Conservation (phyloP, 2,888 invertebrate species). For the Sinelater perroti region DNA sequence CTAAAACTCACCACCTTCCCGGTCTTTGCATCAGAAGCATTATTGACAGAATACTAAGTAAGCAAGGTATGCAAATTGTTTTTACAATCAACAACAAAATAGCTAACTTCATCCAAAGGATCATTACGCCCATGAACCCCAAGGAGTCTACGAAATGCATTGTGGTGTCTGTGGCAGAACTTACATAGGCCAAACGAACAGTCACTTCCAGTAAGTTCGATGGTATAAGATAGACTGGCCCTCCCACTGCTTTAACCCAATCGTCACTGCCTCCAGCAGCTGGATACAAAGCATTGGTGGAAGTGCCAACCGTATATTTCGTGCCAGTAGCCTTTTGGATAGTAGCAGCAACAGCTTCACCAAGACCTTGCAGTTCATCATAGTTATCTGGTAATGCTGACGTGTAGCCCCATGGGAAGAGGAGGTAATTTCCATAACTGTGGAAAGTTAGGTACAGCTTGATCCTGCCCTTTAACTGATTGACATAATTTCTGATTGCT, state of each 20-base stretch:
- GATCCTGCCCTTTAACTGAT: constrained; percentile 61
- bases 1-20: no score
- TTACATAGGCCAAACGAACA: no score
- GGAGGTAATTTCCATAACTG: constrained; percentile 75
- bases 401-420: constrained; percentile 76
- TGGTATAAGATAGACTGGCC: constrained; percentile 70
- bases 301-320: constrained; percentile 63
- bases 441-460: constrained; percentile 78
- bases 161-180: no score
- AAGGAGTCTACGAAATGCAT: no score
- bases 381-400: constrained; percentile 63
- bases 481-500: constrained; percentile 66
- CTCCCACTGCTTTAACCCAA: constrained; percentile 66
- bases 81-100: no score
- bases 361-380: constrained; percentile 61
- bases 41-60: no score
- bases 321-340: constrained; percentile 57
- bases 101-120: no score
- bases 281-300: constrained; percentile 62
- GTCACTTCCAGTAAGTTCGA: constrained; percentile 69
- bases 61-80: no score
- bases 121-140: no score
- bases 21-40: no score
- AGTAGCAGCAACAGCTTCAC: constrained; percentile 59
- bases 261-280: constrained; percentile 75